Percentiles rank a stretch among this genome's conserved stretches.
These are phyloP conservation scores for Taxidea taxus DNA, from an alignment of 2,113 vertebrate species.

Conservation along the genomic window DNA sequence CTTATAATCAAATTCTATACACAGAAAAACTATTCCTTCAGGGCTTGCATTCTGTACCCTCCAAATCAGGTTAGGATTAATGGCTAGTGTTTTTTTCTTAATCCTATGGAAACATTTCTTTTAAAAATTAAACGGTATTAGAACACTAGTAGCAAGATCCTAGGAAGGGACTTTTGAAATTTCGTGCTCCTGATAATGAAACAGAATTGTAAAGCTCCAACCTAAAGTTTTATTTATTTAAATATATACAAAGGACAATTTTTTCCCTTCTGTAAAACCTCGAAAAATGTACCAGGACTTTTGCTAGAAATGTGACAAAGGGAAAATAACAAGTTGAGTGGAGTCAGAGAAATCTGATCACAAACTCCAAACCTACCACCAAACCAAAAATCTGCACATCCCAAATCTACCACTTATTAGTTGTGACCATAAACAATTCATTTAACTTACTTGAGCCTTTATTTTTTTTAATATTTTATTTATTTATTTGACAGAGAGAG, in stretches of 20 bases:
- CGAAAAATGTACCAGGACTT: not conserved
- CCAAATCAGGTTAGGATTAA: not conserved
- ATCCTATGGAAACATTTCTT: not conserved
- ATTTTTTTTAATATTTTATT: too few species aligned
- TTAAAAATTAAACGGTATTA: not conserved
- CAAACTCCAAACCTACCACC: not conserved
- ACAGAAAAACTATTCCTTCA: not conserved
- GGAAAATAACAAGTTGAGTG: not conserved
- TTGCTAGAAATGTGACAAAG: not conserved
- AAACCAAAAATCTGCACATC: not conserved
- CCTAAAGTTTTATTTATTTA: not conserved
- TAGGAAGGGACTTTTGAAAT: not conserved
- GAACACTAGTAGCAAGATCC: not conserved
- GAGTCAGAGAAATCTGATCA: not conserved
- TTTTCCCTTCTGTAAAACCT: not conserved
- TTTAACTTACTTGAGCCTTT: not conserved
- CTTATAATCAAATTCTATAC: constrained; percentile 16
- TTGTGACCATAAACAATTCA: not conserved
- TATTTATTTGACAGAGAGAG: too few species aligned
- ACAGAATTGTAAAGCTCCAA: not conserved
- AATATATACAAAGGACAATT: not conserved
- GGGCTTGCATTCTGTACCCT: not conserved
- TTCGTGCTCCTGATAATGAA: not conserved
- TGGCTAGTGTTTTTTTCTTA: not conserved
- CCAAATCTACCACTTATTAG: not conserved